Evolutionary conservation across 2,888 invertebrate genomes (phyloP).

Genomic region (Chironomus riparius): DNA sequence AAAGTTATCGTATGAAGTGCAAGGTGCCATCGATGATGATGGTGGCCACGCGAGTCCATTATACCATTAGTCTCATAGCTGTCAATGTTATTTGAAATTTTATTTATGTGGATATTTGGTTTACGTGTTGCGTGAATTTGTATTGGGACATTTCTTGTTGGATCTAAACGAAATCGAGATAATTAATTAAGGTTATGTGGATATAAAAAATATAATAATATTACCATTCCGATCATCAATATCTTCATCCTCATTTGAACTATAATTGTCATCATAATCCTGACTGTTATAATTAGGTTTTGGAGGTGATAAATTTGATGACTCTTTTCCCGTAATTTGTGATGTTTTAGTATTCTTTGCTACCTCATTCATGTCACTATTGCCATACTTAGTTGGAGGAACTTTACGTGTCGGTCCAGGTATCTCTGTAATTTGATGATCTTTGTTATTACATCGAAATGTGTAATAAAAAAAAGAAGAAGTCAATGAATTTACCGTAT

Average conservation of each 20-base stretch:
- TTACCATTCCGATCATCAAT: background rate
- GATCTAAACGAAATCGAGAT: background rate
- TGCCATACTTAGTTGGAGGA: constrained; percentile 45
- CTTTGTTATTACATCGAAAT: background rate
- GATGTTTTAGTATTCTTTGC: constrained; percentile 30
- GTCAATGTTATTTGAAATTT: background rate
- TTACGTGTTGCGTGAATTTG: constrained; percentile 10
- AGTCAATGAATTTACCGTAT: constrained; percentile 56
- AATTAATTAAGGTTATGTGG: background rate
- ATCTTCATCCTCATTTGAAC: constrained; percentile 12
- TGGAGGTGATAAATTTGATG: background rate
- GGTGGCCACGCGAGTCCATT: background rate
- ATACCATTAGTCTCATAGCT: constrained; percentile 6
- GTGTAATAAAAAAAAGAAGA: too few species aligned
- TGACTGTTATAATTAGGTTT: too few species aligned
- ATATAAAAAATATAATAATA: background rate
- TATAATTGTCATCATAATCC: constrained; percentile 3
- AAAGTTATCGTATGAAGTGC: background rate
- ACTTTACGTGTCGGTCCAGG: constrained; percentile 58
- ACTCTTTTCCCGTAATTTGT: constrained; percentile 31
- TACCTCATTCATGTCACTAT: constrained; percentile 41
- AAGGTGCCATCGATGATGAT: background rate
- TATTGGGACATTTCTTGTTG: constrained; percentile 16
- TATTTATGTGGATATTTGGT: constrained; percentile 5
- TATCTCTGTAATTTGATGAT: constrained; percentile 50